Evolutionary conservation across 2,797 vertebrate genomes (phyloP), one percentile per base, ranked within the genome.

Genomic region (Chaunax sp.): DNA sequence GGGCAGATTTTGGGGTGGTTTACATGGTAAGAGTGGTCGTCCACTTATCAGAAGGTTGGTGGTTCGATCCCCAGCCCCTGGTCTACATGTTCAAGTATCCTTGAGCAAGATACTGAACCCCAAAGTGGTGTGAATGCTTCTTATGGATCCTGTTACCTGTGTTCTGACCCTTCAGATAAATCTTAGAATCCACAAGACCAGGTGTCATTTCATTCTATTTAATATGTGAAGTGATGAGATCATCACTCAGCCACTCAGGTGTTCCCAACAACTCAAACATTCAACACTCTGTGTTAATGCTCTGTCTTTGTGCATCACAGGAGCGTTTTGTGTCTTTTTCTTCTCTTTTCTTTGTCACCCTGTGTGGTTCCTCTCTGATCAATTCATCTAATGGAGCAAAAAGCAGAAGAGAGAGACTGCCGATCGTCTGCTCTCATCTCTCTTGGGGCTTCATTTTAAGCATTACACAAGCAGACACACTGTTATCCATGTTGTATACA

Each of bases 281-380:
- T 41, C 23, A 35, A 52, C 51, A 55, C 40, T 50, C 4, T 28
- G 43, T 8, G 38, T 5, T 47, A 49, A 53, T 65, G 49, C 56
- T 60, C 54, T 65, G 61, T 44, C 26, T 82, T 43, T 14, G 53
- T 71, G 54, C 45, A 35, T 69, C 46, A 64, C 40, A 38, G n/a
- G 12, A 61, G 6, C 6, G 19, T 69, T 72, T 67, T 77, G 56
- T 73, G 35, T 54, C 23, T 44, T 50, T 11, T 46, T 51, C 43
- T 45, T 30, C 11, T 79, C 58, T 64, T 54, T 45, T 54, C 30
- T 50, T 43, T 62, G 20, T 43, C 51, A 3, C 63, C 52, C 77
- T 73, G 76, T 52, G 5, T 72, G 75, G 59, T 51, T 66, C 76
- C 60, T 35, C 67, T 78, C 67, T 73, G 50, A 78, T 87, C 65